phyloP scores from a whole-genome alignment of 1,140 invertebrate species.

The Leptinotarsa texana region DNA sequence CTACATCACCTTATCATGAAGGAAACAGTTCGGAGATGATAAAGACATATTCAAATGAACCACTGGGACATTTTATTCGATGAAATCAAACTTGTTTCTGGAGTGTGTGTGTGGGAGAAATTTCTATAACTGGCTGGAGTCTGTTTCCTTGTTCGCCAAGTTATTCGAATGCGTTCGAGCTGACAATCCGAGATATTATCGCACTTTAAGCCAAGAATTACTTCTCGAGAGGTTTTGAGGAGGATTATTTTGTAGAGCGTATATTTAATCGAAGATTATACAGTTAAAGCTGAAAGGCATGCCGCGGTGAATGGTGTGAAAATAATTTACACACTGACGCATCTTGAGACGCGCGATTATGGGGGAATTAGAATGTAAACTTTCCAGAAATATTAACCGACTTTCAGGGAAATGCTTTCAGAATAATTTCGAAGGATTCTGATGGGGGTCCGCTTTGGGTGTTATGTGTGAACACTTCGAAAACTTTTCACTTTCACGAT shows the following conservation, averaged over 20 bases:
- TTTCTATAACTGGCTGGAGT: background rate
- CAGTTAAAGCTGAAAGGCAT: background rate
- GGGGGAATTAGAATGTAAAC: slow-evolving; percentile 5
- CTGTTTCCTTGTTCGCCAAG: background rate
- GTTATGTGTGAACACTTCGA: too few relatives aligned
- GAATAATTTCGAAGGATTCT: background rate
- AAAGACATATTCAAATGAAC: too few relatives aligned
- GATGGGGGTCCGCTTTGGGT: too few relatives aligned
- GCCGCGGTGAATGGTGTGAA: slow-evolving; percentile 1
- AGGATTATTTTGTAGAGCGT: slow-evolving; percentile 8
- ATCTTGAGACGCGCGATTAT: background rate
- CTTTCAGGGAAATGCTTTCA: background rate
- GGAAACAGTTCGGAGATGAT: too few relatives aligned
- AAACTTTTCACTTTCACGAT: too few relatives aligned
- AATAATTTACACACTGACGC: slow-evolving; percentile 6
- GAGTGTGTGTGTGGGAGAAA: background rate
- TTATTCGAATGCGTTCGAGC: background rate
- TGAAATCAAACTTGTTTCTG: too few relatives aligned
- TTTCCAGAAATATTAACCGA: background rate
- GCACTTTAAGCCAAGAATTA: background rate
- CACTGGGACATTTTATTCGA: too few relatives aligned
- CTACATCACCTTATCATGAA: too few relatives aligned
- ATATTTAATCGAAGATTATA: background rate
- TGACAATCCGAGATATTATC: background rate
- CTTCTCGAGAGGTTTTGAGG: background rate